Evolutionary conservation across 2,113 vertebrate species (phyloP).

Genomic region (Tragelaphus strepsiceros): DNA sequence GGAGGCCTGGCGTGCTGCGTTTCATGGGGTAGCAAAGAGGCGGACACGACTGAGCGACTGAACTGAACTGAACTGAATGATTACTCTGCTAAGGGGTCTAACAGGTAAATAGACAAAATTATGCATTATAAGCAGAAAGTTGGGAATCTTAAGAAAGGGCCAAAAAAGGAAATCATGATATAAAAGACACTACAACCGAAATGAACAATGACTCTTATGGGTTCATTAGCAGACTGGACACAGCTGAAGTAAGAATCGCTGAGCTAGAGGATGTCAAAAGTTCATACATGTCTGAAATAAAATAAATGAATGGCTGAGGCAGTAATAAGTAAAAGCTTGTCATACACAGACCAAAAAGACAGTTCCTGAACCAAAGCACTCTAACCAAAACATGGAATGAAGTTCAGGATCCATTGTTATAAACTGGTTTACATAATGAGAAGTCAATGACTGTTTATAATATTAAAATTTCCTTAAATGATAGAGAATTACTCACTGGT

Average conservation of each 20-base stretch:
- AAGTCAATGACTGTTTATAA: not conserved
- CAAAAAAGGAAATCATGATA: not conserved
- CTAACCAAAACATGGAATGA: not conserved
- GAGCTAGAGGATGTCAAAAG: not conserved
- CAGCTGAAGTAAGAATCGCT: not conserved
- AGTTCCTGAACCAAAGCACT: not conserved
- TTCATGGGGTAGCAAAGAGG: too few relatives aligned
- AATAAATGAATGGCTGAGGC: not conserved
- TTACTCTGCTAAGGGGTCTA: not conserved
- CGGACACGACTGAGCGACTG: too few relatives aligned
- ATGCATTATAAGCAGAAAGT: not conserved
- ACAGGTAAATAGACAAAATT: not conserved
- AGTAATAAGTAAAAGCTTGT: not conserved
- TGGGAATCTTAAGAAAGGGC: not conserved
- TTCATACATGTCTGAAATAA: not conserved
- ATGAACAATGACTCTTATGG: not conserved
- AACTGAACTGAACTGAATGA: not conserved
- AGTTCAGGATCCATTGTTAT: not conserved
- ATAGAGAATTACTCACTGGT: not conserved
- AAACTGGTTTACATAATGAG: not conserved
- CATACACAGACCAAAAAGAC: not conserved
- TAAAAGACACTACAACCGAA: not conserved
- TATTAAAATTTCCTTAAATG: not conserved
- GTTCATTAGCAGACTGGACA: not conserved
- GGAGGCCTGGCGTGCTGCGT: too few relatives aligned